Evolutionary conservation across 2,888 invertebrate genomes (phyloP).

Genomic region (Sminthurinus aureus): DNA sequence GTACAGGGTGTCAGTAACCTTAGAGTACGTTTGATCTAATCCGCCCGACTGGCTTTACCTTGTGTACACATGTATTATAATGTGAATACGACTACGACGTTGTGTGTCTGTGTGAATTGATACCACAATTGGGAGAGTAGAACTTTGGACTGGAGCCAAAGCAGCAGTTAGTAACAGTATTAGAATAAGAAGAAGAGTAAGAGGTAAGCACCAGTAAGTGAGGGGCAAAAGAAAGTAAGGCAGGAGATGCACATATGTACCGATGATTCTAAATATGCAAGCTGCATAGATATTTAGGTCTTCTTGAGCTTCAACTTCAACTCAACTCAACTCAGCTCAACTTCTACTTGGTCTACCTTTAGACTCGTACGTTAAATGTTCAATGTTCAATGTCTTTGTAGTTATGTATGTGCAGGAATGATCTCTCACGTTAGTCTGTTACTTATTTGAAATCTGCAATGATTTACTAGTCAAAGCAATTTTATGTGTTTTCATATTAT

Average conservation of each 20-base stretch:
- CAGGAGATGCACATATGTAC: constrained; percentile 1
- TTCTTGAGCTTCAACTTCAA: too few relatives aligned
- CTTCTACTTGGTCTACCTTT: too few relatives aligned
- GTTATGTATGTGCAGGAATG: too few relatives aligned
- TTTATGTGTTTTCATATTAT: constrained; percentile 38
- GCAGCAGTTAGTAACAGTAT: background rate
- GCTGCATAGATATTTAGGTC: too few relatives aligned
- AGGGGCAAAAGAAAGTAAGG: background rate
- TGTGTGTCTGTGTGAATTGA: constrained; percentile 15
- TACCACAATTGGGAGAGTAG: constrained; percentile 26
- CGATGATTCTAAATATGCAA: background rate
- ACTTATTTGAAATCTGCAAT: background rate
- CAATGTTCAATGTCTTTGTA: too few relatives aligned
- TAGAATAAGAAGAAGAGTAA: too few relatives aligned
- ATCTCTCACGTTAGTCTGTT: too few relatives aligned
- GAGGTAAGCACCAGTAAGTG: too few relatives aligned
- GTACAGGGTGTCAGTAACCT: constrained; percentile 30
- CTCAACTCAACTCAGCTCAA: too few relatives aligned
- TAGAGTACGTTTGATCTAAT: constrained; percentile 7
- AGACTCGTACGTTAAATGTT: too few relatives aligned
- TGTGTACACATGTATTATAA: background rate
- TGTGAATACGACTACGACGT: background rate
- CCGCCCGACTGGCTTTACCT: constrained; percentile 1
- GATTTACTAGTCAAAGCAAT: constrained; percentile 25
- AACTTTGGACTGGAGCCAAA: constrained; percentile 17